Base-by-base conservation (phyloP, 2,113 vertebrate species). In the Crocuta crocuta region DNA sequence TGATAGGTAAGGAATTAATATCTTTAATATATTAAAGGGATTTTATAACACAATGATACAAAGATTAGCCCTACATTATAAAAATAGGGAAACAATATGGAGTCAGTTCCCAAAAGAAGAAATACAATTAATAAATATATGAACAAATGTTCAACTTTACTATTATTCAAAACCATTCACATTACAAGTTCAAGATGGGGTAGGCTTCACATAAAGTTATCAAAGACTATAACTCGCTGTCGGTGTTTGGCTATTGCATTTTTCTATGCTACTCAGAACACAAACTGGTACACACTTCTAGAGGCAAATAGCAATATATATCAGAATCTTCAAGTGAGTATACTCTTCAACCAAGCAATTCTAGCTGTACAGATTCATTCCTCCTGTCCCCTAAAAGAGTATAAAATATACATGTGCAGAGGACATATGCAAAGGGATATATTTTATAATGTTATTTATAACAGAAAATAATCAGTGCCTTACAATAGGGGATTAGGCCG, bases 41-140 rank as follows among this genome's bases (percentile, higher is more conserved):
- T 89, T 71, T 81, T 89, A 89, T 55, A 93, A 84, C 76, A 31
- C 48, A 90, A 31, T 92, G 33, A 92, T 43, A 92, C 74, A 91
- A 84, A 79, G 10, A 91, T 89, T 61, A 90, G 8, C 4, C 21
- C 70, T 55, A 86, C 7, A 61, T 95, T 84, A 96, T 79, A 84
- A 96, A 96, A 79, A 73, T 66, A 35, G 43, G 45, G 24, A 89
- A 92, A 68, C 63, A 89, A 58, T 82, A 17, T 33, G 4, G 15
- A 97, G n/a, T 50, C 68, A 55, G 21, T 98, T 96, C 89, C 45
- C 31, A 89, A 91, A 92, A 78, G 58, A 96, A 97, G 90, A 95
- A 96, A 96, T 80, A 91, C 2, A 93, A 28, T 78, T 43, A 85
- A 68, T 65, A 91, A 35, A 58, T 66, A 91, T 35, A 92, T 68